Evolutionary conservation across 2,113 vertebrate species (phyloP), one percentile per base, ranked within the genome.

Genomic region (Paramormyrops kingsleyae): DNA sequence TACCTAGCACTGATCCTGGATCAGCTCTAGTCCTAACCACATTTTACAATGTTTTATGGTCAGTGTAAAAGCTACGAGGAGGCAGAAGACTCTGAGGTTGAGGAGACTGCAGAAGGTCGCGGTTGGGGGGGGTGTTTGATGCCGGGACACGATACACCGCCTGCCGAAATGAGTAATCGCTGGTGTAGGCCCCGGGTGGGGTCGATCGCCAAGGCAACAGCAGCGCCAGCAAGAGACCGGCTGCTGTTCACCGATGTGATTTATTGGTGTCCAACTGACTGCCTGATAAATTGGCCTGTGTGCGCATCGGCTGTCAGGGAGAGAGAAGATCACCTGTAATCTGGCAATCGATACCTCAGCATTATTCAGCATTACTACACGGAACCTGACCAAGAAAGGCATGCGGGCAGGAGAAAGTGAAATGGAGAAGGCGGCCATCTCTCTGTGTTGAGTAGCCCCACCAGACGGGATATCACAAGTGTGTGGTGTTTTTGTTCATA

Each of bases 231-330:
- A 92, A 93, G 91, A 92, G 91, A 88, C 90, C 86, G 92, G 87
- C 91, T 92, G 92, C 94, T 95, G 91, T 88, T 91, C 89, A 92
- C 88, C 90, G 94, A 93, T 91, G 88, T 90, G 91, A 92, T 92
- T 90, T 92, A 93, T 93, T 89, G 92, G 88, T 74, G 19, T 86
- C 87, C 56, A 74, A 91, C 90, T 91, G 89, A 89, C 90, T 88
- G 9, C 19, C 91, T 91, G 93, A 93, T 92, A 92, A 92, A 94
- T 93, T 84, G 77, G 21, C 59, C 56, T 56, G 35, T 3, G 35
- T 85, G 90, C 87, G 70, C 92, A 88, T 91, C 91, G 90, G 21
- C 91, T 90, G 89, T 88, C 44, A 46, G 39, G 42, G 42, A 84
- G 44, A 80, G 35, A 80, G 74, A 13, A 42, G 74, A 80, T 80